phyloP scores from a whole-genome alignment of 2,797 vertebrate genomes.

The Hoplostethus mediterraneus region DNA sequence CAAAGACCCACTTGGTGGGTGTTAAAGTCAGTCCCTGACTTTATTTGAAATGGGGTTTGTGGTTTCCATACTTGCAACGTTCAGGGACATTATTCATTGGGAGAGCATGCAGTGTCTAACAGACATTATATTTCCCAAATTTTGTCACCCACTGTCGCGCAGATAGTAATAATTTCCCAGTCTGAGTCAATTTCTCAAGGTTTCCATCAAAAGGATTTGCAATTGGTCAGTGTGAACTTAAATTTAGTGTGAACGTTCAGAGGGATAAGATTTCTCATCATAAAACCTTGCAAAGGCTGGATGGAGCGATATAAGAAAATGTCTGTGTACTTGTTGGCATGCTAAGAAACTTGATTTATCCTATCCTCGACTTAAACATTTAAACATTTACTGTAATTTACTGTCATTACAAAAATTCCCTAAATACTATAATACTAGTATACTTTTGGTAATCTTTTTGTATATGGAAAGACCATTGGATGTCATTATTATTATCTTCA shows the following conservation, averaged over 20 bases:
- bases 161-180: conserved; percentile 45
- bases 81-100: conserved; percentile 54
- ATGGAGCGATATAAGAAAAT: not conserved
- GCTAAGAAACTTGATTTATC: no score
- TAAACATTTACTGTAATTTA: no score
- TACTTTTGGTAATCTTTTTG: no score
- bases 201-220: conserved; percentile 34
- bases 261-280: conserved; percentile 14
- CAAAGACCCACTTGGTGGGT: no score
- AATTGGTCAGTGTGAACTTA: conserved; percentile 33
- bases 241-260: conserved; percentile 26
- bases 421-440: no score
- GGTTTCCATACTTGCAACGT: conserved; percentile 38
- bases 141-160: conserved; percentile 32
- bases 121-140: conserved; percentile 32
- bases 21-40: conserved; percentile 17
- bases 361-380: no score
- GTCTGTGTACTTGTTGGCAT: not conserved
- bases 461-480: no score
- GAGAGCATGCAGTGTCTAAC: conserved; percentile 24
- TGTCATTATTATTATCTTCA: no score
- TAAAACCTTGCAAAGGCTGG: conserved; percentile 8
- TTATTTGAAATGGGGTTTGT: conserved; percentile 44
- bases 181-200: conserved; percentile 32
- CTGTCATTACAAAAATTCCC: no score